Conservation (phyloP, 1,140 invertebrate species). For the Bombyx mandarina region DNA sequence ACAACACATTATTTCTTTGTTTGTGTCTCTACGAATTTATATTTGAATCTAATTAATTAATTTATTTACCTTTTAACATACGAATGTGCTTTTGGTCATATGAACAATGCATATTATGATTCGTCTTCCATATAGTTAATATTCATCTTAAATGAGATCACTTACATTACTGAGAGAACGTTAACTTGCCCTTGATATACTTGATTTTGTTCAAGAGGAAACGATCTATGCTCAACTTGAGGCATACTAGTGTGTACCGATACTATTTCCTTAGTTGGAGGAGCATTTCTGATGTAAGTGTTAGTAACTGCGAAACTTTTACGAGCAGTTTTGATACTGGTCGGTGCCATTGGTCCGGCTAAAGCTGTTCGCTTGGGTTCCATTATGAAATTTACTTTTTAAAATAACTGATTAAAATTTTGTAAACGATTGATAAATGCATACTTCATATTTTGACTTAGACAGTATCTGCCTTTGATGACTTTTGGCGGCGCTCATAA, state of each 20-base stretch:
- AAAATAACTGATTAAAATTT: too few species aligned
- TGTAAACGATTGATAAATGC: too few species aligned
- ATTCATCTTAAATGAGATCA: neutral
- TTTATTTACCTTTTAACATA: neutral
- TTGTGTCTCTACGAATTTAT: constrained; percentile 56
- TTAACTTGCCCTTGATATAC: constrained; percentile 53
- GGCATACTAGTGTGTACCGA: constrained; percentile 53
- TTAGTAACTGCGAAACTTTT: constrained; percentile 42
- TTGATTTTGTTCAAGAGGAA: constrained; percentile 43
- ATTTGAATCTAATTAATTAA: neutral
- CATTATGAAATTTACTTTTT: constrained; percentile 13
- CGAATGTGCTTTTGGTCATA: too few species aligned
- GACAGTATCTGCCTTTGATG: too few species aligned
- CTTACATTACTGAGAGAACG: constrained; percentile 53
- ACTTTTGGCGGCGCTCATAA: too few species aligned
- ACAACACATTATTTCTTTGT: constrained; percentile 70
- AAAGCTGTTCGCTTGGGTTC: constrained; percentile 38
- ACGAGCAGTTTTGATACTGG: constrained; percentile 32
- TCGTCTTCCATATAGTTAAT: neutral
- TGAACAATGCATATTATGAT: neutral
- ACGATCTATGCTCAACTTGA: constrained; percentile 31
- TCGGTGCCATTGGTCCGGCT: constrained; percentile 41
- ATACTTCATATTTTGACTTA: too few species aligned
- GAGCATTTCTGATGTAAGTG: constrained; percentile 26
- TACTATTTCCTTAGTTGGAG: constrained; percentile 41